Base-by-base conservation (phyloP, 2,888 invertebrate genomes). In the Spodoptera littoralis region DNA sequence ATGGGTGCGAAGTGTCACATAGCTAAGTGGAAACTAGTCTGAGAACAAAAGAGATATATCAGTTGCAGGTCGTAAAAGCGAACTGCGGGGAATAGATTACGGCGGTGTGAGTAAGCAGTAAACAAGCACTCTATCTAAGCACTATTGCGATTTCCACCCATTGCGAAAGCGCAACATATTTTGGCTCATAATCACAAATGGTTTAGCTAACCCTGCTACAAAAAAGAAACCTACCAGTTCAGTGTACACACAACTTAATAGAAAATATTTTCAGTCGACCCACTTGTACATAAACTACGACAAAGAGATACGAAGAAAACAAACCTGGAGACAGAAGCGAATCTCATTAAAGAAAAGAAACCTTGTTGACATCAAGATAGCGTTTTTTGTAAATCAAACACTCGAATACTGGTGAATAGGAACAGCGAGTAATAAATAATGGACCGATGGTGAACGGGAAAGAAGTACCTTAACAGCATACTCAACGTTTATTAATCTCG, bases 401-500 rank as follows among this genome's bases (percentile, higher is more conserved):
- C 47, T 68, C 64, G 51, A 52, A 47, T 13, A 6, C 24, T 36
- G 18, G 46, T 56, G 30, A 63, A 64, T 54, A 65, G 43, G 41
- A 61, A 71, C 51, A 55, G 42, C 45, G 18, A 48, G 53, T 45
- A 57, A 56, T 60, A 50, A 36, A 59, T 68, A 69, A 67, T 62
- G 74, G 22, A 52, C 50, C n/a, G 49, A 53, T 45, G 58, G n/a
- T 47, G 36, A 46, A 55, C 69, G 64, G 47, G 60, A 54, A 62
- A 59, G 64, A 59, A 63, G 56, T 44, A 57, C 64, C 57, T 74
- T 61, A 59, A 49, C 41, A 48, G 43, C 48, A 43, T 47, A 57
- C 60, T 70, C 60, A 54, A 65, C 58, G 59, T 54, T 70, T 71
- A 75, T 70, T 75, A 73, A 72, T 64, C 64, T 56, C 46, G 58